Conservation (phyloP, 2,113 vertebrate genomes). For the Cercopithecus mona region DNA sequence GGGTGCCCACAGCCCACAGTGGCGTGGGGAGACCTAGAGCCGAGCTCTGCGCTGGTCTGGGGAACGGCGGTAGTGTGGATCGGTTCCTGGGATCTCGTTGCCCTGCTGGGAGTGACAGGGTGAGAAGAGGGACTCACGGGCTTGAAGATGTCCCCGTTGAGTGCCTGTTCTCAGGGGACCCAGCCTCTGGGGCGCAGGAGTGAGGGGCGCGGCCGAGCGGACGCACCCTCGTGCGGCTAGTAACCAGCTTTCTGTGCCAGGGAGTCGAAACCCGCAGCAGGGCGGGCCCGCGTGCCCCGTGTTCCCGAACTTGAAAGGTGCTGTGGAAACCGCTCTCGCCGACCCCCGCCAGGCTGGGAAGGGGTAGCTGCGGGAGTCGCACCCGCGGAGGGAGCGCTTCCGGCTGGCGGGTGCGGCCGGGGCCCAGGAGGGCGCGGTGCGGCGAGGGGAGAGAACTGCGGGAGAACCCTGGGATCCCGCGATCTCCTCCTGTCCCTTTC, state of each 20-base stretch:
- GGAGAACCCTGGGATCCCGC: background rate
- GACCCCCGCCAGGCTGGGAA: background rate
- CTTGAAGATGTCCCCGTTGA: background rate
- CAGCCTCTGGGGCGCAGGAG: background rate
- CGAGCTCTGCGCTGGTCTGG: background rate
- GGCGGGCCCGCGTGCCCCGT: background rate
- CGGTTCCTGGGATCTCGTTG: background rate
- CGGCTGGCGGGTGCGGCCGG: background rate
- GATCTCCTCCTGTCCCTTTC: background rate
- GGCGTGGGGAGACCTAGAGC: background rate
- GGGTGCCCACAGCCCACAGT: background rate
- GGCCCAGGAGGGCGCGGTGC: background rate
- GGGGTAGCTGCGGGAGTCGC: background rate
- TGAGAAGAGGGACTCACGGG: background rate
- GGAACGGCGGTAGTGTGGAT: background rate
- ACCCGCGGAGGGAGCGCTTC: slow-evolving; percentile 55
- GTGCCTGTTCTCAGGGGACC: background rate
- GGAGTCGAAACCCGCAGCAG: background rate
- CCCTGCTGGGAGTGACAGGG: background rate
- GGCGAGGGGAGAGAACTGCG: background rate
- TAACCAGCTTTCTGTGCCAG: background rate
- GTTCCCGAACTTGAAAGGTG: slow-evolving; percentile 46
- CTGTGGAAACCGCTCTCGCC: background rate
- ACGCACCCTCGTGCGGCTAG: background rate
- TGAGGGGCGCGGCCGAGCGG: slow-evolving; percentile 58